Percentiles rank a stretch among this genome's conserved stretches.
phyloP scores from a whole-genome alignment of 1,140 invertebrate species.

The Cydia fagiglandana region DNA sequence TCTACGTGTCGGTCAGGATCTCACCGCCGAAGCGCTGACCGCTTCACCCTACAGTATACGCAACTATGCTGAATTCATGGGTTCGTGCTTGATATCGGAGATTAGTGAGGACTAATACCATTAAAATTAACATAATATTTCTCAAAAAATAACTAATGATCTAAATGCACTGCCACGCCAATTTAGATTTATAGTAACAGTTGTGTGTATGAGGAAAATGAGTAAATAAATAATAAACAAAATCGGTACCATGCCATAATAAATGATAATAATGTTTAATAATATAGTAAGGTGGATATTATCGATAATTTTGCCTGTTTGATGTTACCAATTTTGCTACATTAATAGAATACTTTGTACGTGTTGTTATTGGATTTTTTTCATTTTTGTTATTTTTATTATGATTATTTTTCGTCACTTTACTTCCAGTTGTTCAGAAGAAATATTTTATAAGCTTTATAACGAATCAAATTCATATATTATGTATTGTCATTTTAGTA shows the following conservation, averaged over 20 bases:
- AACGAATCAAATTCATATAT: too few relatives aligned
- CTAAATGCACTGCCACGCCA: conserved; percentile 3
- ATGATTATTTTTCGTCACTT: not conserved
- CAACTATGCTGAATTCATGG: not conserved
- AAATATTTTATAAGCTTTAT: too few relatives aligned
- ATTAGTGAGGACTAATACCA: conserved; percentile 7
- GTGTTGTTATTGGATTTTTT: not conserved
- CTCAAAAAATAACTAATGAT: conserved; percentile 6
- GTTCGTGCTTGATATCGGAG: not conserved
- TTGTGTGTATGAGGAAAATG: conserved; percentile 3
- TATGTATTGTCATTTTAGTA: too few relatives aligned
- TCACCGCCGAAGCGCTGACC: conserved; percentile 51
- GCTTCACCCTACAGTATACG: not conserved
- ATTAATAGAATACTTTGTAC: not conserved
- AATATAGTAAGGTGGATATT: conserved; percentile 14
- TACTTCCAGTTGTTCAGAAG: not conserved
- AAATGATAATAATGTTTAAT: conserved; percentile 24
- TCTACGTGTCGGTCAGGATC: conserved; percentile 65
- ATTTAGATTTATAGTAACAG: conserved; percentile 15
- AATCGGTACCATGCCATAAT: conserved; percentile 18
- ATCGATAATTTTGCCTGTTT: not conserved
- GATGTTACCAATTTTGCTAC: conserved; percentile 20
- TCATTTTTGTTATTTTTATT: not conserved
- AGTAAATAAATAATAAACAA: not conserved
- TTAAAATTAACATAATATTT: not conserved